These are phyloP conservation scores for Pteropus rufus DNA, from an alignment of 2,797 vertebrate genomes.

Conservation along the genomic window DNA sequence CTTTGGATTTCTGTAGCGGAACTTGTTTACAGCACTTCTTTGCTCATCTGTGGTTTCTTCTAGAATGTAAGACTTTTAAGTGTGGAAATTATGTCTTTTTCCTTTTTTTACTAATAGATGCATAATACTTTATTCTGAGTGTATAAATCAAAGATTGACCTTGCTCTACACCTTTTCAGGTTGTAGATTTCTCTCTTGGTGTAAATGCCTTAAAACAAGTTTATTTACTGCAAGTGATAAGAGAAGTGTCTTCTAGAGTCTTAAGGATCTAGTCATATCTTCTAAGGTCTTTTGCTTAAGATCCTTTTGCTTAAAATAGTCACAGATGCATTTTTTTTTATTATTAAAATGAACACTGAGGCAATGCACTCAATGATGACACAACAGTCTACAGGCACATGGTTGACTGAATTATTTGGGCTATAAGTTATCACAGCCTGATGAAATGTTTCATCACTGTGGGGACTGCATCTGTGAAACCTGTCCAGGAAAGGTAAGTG, in stretches of 20 bases:
- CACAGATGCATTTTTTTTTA: neutral
- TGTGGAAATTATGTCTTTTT: neutral
- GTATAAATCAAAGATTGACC: neutral
- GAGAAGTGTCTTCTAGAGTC: neutral
- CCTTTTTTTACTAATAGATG: neutral
- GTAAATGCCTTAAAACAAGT: neutral
- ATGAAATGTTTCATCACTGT: neutral
- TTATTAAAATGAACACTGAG: slow-evolving; percentile 18
- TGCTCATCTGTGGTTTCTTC: neutral
- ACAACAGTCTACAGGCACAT: neutral
- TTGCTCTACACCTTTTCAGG: neutral
- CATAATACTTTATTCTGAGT: slow-evolving; percentile 26
- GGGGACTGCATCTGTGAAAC: neutral
- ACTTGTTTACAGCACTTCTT: neutral
- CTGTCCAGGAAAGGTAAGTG: slow-evolving; percentile 17
- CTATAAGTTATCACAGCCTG: neutral
- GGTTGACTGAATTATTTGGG: neutral
- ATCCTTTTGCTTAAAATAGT: neutral
- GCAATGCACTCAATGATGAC: neutral
- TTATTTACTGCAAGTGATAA: neutral
- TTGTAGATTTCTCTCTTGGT: neutral
- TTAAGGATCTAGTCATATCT: neutral
- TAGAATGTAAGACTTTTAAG: neutral
- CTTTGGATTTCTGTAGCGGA: neutral
- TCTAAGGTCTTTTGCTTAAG: neutral